Percentiles rank a stretch among this genome's conserved stretches.
These are phyloP conservation scores for Shinisaurus crocodilurus DNA, from an alignment of 2,113 vertebrate species.

Conservation along the genomic window DNA sequence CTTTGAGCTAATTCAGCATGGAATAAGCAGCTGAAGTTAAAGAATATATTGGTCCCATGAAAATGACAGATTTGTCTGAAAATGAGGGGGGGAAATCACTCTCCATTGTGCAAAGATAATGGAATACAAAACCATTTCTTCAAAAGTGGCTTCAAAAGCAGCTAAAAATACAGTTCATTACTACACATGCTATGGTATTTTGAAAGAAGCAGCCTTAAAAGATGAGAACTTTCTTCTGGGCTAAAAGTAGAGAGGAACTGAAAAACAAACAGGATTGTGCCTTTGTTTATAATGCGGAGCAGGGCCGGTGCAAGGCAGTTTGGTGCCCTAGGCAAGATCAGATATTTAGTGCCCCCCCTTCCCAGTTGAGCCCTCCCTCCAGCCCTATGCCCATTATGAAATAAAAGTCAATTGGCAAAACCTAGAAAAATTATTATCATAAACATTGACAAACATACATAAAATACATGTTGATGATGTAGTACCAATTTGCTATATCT, in stretches of 20 bases:
- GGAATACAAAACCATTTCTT: slow-evolving; percentile 40
- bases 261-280: background rate
- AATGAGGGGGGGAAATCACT: background rate
- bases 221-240: background rate
- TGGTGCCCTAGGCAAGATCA: no score
- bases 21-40: slow-evolving; percentile 45
- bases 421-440: no score
- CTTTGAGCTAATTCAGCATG: slow-evolving; percentile 23
- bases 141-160: slow-evolving; percentile 43
- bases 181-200: background rate
- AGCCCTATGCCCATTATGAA: no score
- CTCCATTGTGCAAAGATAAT: slow-evolving; percentile 50
- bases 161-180: background rate
- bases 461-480: no score
- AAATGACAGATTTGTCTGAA: slow-evolving; percentile 15
- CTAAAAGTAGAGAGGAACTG: background rate
- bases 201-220: background rate
- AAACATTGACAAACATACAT: no score
- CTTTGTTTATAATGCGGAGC: background rate
- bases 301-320: no score
- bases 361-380: no score
- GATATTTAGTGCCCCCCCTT: no score
- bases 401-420: no score
- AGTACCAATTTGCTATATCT: no score
- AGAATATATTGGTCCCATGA: slow-evolving; percentile 42